Conservation (phyloP, 2,888 invertebrate species). For the Meiosimyza decipiens region DNA sequence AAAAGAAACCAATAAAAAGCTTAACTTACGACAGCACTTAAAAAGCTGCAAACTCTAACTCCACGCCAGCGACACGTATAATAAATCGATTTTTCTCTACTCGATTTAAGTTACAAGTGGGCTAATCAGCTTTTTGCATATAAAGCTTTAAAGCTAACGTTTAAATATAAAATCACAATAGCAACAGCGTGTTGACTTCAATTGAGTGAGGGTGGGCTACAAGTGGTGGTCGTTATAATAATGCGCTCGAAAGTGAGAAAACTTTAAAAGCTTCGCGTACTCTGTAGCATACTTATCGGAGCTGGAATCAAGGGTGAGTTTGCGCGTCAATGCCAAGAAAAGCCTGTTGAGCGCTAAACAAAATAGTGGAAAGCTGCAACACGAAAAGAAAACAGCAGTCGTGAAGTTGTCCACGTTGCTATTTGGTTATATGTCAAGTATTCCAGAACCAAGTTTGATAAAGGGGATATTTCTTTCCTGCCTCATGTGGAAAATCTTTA, state of each 20-base stretch:
- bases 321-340: conserved; percentile 6
- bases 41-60: conserved; percentile 5
- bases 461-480: not conserved
- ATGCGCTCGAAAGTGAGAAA: not conserved
- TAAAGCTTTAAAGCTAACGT: not conserved
- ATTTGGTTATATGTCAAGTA: not conserved
- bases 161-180: conserved; percentile 9
- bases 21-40: not conserved
- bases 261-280: not conserved
- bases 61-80: not conserved
- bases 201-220: not conserved
- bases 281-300: not conserved
- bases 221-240: not conserved
- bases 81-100: conserved; percentile 12
- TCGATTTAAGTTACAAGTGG: conserved; percentile 23
- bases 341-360: conserved; percentile 28
- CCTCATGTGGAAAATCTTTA: not conserved
- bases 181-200: conserved; percentile 24
- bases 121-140: not conserved
- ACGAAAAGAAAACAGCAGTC: not conserved
- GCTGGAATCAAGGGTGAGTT: conserved; percentile 26
- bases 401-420: conserved; percentile 11
- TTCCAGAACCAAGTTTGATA: not conserved
- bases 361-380: too few relatives aligned
- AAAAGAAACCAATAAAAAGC: not conserved